phyloP scores from a whole-genome alignment of 2,797 vertebrate species.

The Ptychadena robeensis region DNA sequence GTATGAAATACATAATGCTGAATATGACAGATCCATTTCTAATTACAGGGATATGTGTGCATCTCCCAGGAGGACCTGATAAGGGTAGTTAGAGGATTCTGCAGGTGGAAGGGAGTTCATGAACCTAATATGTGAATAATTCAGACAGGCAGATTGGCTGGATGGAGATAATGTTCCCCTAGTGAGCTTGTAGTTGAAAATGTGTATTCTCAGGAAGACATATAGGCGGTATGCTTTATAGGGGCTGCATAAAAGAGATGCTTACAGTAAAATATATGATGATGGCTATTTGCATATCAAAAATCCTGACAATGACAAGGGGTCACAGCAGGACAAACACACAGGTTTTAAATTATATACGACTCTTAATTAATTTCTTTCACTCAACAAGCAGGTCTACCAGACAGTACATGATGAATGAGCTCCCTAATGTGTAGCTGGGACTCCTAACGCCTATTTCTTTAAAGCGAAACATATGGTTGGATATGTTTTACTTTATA shows the following conservation, averaged over 20 bases:
- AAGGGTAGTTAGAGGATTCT: constrained; percentile 28
- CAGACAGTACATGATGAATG: neutral
- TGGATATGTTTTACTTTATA: no score
- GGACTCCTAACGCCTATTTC: neutral
- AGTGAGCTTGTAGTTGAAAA: neutral
- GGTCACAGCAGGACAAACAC: neutral
- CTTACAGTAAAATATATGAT: neutral
- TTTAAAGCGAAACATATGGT: neutral
- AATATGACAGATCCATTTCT: constrained; percentile 57
- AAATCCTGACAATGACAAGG: neutral
- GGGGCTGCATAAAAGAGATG: neutral
- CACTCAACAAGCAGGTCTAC: neutral
- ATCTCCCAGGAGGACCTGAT: constrained; percentile 42
- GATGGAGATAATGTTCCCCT: neutral
- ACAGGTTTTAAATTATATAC: neutral
- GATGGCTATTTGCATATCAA: neutral
- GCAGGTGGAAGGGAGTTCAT: constrained; percentile 15
- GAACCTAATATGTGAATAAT: constrained; percentile 41
- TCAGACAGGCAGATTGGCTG: neutral
- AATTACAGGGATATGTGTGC: constrained; percentile 41
- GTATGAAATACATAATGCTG: constrained; percentile 33
- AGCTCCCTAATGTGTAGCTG: neutral
- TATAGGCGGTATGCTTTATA: neutral
- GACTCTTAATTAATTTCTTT: neutral
- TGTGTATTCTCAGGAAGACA: neutral